Evolutionary conservation across 1,140 invertebrate species (phyloP).

Genomic region (Sarcophaga peregrina): DNA sequence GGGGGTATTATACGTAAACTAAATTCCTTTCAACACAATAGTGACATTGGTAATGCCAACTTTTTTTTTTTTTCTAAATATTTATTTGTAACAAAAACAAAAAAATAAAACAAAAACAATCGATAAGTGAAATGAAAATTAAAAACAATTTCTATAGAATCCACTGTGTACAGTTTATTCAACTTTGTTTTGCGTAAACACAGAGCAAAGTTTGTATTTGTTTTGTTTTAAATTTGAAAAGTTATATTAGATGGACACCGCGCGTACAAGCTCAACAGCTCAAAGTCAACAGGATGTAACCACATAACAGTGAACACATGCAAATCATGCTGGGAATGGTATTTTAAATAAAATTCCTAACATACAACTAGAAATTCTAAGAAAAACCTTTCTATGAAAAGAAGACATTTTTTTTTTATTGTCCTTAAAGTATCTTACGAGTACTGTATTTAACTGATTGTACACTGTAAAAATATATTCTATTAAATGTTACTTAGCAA

Average conservation of each 20-base stretch:
- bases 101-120: not conserved
- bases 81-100: not conserved
- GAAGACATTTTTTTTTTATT: not conserved
- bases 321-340: no score
- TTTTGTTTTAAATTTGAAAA: not conserved
- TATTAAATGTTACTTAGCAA: not conserved
- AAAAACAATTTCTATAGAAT: not conserved
- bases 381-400: no score
- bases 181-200: not conserved
- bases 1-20: no score
- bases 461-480: not conserved
- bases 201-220: not conserved
- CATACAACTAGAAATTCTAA: no score
- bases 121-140: not conserved
- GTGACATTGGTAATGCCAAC: not conserved
- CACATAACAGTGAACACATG: no score
- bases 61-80: not conserved
- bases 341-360: no score
- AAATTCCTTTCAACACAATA: not conserved
- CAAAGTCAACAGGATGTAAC: no score
- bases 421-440: not conserved
- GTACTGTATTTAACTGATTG: not conserved
- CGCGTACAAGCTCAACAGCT: no score
- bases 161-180: conserved; percentile 13
- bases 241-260: conserved; percentile 1